Conservation (phyloP, 64 coral and sea anemone genomes). For the Stylophora pistillata region DNA sequence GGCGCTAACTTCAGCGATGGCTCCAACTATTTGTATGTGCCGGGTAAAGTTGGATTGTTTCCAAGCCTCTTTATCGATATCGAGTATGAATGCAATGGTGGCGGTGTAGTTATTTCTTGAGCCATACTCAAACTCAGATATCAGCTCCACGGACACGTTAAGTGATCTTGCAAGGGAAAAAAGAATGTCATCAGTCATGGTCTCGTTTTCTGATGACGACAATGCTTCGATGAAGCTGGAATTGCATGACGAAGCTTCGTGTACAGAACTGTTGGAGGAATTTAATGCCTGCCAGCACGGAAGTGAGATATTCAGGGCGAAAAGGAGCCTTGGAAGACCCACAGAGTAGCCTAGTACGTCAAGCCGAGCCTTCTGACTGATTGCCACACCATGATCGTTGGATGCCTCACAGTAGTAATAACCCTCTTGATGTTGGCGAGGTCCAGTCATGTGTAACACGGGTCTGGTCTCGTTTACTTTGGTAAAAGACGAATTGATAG, state of each 20-base stretch:
- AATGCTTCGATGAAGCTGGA: not conserved
- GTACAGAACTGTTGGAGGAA: not conserved
- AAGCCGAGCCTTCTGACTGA: conserved; percentile 23
- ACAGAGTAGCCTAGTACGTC: conserved; percentile 19
- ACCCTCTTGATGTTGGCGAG: conserved; percentile 14
- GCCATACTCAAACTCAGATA: conserved; percentile 14
- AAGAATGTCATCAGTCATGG: not conserved
- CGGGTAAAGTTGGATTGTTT: not conserved
- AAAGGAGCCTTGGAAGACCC: conserved; percentile 17
- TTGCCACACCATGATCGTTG: conserved; percentile 35
- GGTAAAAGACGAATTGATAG: conserved; percentile 15
- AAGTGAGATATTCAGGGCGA: conserved; percentile 33
- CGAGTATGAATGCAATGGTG: not conserved
- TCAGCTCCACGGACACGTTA: not conserved
- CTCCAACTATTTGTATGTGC: not conserved
- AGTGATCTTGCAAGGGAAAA: not conserved
- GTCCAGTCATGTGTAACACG: conserved; percentile 11
- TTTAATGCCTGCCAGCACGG: not conserved
- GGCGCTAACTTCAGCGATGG: not conserved
- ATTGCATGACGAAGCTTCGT: not conserved
- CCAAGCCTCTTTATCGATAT: not conserved
- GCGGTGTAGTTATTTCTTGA: not conserved
- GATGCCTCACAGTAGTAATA: conserved; percentile 49
- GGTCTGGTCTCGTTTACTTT: conserved; percentile 21
- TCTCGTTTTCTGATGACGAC: not conserved